phyloP scores from a whole-genome alignment of 2,888 invertebrate genomes.

The Ophion obscuratus region DNA sequence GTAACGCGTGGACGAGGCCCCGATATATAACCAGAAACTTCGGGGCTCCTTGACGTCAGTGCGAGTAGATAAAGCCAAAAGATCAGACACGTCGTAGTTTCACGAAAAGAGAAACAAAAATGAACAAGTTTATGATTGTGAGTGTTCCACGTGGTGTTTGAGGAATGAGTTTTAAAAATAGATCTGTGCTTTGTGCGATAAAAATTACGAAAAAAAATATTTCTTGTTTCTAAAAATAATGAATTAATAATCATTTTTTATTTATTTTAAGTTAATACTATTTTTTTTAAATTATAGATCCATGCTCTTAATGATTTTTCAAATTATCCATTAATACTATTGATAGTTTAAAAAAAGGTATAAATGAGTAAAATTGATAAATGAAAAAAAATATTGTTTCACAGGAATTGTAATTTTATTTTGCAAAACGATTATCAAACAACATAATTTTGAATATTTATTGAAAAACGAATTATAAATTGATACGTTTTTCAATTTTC shows the following conservation, averaged over 20 bases:
- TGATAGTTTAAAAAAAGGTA: too few relatives aligned
- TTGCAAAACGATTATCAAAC: too few relatives aligned
- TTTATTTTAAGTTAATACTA: neutral
- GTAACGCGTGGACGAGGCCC: constrained; percentile 12
- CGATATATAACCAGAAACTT: constrained; percentile 54
- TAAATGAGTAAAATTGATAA: too few relatives aligned
- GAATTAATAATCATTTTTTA: too few relatives aligned
- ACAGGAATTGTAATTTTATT: too few relatives aligned
- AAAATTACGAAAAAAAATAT: neutral
- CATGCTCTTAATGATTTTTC: too few relatives aligned
- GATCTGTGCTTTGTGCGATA: neutral
- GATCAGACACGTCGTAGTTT: constrained; percentile 21
- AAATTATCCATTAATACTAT: too few relatives aligned
- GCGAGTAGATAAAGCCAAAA: constrained; percentile 44
- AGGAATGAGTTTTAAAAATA: neutral
- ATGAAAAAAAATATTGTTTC: too few relatives aligned
- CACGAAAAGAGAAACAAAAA: constrained; percentile 20
- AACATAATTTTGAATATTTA: too few relatives aligned
- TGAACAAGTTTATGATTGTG: constrained; percentile 59
- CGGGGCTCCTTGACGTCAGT: constrained; percentile 48
- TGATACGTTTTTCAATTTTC: too few relatives aligned
- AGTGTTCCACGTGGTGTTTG: constrained; percentile 40
- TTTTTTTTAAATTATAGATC: neutral
- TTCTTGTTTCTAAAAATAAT: too few relatives aligned
- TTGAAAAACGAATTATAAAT: too few relatives aligned